Evolutionary conservation across 2,797 vertebrate genomes (phyloP), one percentile per base, ranked within the genome.

Genomic region (Melanotaenia pygmaea): DNA sequence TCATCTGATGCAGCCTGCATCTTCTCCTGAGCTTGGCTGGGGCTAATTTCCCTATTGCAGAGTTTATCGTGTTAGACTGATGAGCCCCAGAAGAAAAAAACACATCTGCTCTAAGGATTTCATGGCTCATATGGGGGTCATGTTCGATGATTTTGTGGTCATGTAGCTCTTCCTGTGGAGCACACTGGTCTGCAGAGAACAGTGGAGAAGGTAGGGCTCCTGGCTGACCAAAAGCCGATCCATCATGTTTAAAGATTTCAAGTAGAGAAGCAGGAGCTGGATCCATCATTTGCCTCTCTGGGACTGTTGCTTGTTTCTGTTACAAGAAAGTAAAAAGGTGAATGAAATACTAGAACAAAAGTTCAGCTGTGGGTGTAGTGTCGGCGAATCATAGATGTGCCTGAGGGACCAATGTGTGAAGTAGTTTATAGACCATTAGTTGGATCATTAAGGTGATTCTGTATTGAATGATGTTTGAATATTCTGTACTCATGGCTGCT

Each of bases 251-350:
- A 59, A 18, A 9, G 24, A 60, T 14, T 7, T 70, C 70, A 9
- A 37, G 38, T 5, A 5, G 32, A 14, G 38, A 12, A 6, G 6
- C 12, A 1, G 3, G 2, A 1, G 0, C 3, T 13, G 67, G 70
- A 30, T 85, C 73, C 70, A 81, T 83, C 0, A 6, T 43, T 22
- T 14, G 16, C 22, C 20, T 57, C 13, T 56, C 38, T 3, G 2
- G 4, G 11, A 28, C 38, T 59, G 47, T 14, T 16, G 4, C 13
- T 40, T 50, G 34, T 1, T 37, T 4, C 58, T 59, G 30, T 61
- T 4, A 38, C 24, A 32, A 51, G 38, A 64, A 40, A 64, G 26
- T 18, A 35, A 34, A 35, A 71, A 12, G 4, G 24, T n/a, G 18
- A 3, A 3, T 28, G 16, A 60, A 14, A 53, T n/a, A 62, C 22